Evolutionary conservation across 2,113 vertebrate genomes (phyloP), one percentile per base, ranked within the genome.

Genomic region (Planiliza haematocheilus): DNA sequence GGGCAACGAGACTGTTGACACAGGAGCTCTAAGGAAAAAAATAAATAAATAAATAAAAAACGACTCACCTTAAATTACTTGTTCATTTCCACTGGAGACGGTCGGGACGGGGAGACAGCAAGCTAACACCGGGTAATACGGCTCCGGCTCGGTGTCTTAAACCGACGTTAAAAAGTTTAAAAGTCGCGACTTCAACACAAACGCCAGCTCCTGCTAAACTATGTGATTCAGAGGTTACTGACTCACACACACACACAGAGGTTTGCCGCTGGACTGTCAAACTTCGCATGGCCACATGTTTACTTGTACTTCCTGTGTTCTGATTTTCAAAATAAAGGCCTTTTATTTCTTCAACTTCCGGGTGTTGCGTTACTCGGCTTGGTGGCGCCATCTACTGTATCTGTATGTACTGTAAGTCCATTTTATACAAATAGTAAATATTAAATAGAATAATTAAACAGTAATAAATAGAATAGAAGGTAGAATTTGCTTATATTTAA

Each of bases 321-420:
- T 0, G 7, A 0, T 9, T 79, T 85, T 77, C 86, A 88, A 81
- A 85, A 79, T 87, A 91, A 87, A 82, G 60, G 45, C 0, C 0
- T 8, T 4, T 4, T 16, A 0, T 7, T 18, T 10, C 4, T 1
- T 0, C 3, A 30, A 2, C 2, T 30, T 58, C 13, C 7, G 4
- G 7, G 5, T 12, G 12, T 2, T 16, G 16, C 4, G 0, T 5
- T 10, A 24, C 39, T 6, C 39, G 30, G 1, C 6, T 8, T 2
- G 21, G 61, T 42, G 7, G 7, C 57, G 63, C 67, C 80, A 79
- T 36, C 85, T 84, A 7, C 6, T 57, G 83, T 7, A 21, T 2
- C 4, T 37, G n/a, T 41, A 0, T 18, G 55, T 36, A 55, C 12
- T 49, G 52, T n/a, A n/a, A 11, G 38, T 2, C 16, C 1, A 50